Base-by-base conservation (phyloP, 2,888 invertebrate species). In the Eupithecia inturbata region DNA sequence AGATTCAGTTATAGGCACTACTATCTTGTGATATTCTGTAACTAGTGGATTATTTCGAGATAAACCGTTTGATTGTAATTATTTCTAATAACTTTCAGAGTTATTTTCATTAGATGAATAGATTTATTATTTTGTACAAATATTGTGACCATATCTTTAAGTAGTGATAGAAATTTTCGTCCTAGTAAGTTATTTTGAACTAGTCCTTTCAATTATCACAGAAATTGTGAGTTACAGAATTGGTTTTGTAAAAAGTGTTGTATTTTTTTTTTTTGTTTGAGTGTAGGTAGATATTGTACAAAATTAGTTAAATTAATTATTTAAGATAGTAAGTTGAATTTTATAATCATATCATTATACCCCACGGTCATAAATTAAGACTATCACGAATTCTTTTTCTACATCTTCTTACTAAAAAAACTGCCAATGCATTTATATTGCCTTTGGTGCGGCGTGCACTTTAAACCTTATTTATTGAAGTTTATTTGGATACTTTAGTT, bases 311-410 rank as follows among this genome's bases (percentile, higher is more conserved):
- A 91, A 89, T 78, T 69, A 89, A 88, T 86, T 89, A 90, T 86
- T 85, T 89, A 90, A 88, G 81, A 82, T 90, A 91, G 87, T 89
- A 89, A 91, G 89, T 91, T 91, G 90, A 90, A 91, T 92, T 94
- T 94, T 93, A 88, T 93, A 92, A 94, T 92, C 94, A 94, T 94
- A 94, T 94, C 94, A 94, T 88, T 76, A 82, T 86, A 86, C 84
- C 84, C 85, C 85, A 87, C 88, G 87, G 88, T 88, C 83, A 81
- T 80, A 85, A 83, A 81, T 75, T 84, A 84, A 82, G 84, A 82
- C 79, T 77, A 78, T 82, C 83, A 81, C 79, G 39, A 79, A 75
- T 82, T 84, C 80, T 80, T 80, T 82, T 86, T 79, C 80, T 85
- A 82, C 81, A 76, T 79, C 67, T 63, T 73, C 62, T 12, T 74